These are phyloP conservation scores for Ovis canadensis DNA, from an alignment of 2,113 vertebrate genomes.

Conservation along the genomic window DNA sequence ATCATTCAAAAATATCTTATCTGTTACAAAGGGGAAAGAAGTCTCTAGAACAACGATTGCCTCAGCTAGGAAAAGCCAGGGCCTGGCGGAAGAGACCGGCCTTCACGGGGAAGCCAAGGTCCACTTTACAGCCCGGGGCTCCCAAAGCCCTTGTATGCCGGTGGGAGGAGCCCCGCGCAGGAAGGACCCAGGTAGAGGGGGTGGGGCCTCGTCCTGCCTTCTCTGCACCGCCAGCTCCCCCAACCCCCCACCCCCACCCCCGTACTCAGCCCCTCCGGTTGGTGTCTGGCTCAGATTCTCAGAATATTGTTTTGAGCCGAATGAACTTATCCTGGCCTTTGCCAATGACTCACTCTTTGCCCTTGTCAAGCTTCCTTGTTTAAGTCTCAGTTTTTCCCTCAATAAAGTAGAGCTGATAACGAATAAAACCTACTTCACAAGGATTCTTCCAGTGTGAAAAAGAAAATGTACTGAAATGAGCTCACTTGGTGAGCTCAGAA, in stretches of 20 bases:
- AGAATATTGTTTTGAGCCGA: not conserved
- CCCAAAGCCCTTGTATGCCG: not conserved
- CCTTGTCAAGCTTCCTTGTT: not conserved
- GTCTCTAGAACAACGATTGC: not conserved
- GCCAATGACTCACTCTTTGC: not conserved
- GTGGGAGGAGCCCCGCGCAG: rapidly evolving
- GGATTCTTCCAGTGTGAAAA: not conserved
- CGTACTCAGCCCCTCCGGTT: no score
- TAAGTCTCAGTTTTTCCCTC: not conserved
- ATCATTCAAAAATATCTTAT: not conserved
- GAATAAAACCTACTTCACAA: not conserved
- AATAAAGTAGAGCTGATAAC: not conserved
- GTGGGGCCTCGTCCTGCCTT: rapidly evolving
- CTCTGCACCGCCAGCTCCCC: not conserved
- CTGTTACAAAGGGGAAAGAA: not conserved
- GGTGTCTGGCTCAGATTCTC: not conserved
- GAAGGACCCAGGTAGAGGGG: not conserved
- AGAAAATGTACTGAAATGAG: not conserved
- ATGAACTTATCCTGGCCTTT: not conserved
- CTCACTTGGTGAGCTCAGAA: not conserved
- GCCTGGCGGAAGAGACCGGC: not conserved
- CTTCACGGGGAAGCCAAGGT: not conserved
- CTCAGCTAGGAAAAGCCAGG: not conserved
- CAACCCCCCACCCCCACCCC: no score
- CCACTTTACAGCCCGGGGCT: not conserved